Evolutionary conservation across 2,797 vertebrate species (phyloP).

Genomic region (Acipenser transmontanus): DNA sequence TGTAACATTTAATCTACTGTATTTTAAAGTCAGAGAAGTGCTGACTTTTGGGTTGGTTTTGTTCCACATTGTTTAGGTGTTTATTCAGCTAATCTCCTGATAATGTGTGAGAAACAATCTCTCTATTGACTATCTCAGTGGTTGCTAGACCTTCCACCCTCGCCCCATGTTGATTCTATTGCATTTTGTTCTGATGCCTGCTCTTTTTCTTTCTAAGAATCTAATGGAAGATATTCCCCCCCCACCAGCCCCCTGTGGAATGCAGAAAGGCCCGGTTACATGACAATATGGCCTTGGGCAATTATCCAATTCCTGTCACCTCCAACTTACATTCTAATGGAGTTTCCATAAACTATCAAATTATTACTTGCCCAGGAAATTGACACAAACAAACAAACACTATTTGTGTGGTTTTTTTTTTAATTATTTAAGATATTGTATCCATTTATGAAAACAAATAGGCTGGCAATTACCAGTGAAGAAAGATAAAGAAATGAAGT

Average conservation of each 20-base stretch:
- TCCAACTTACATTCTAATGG: constrained; percentile 25
- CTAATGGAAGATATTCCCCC: constrained; percentile 1
- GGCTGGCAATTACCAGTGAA: too few species aligned
- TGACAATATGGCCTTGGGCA: constrained; percentile 26
- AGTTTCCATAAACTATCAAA: not conserved
- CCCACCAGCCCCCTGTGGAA: constrained; percentile 33
- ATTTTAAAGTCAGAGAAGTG: too few species aligned
- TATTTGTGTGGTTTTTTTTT: not conserved
- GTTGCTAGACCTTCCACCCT: constrained; percentile 51
- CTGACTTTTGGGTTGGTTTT: too few species aligned
- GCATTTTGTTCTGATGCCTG: constrained; percentile 50
- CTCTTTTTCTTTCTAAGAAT: constrained; percentile 49
- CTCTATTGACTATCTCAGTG: constrained; percentile 53
- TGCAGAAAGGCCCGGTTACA: constrained; percentile 44
- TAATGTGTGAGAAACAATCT: too few species aligned
- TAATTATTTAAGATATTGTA: not conserved
- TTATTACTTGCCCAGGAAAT: not conserved
- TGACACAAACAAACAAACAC: not conserved
- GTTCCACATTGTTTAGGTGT: too few species aligned
- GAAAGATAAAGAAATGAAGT: too few species aligned
- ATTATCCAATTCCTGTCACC: constrained; percentile 34
- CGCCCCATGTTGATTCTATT: constrained; percentile 50
- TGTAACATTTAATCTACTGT: too few species aligned
- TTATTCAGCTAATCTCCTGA: too few species aligned
- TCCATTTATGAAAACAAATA: not conserved